phyloP scores from a whole-genome alignment of 2,113 vertebrate species.

The Plecturocebus donacophilus region DNA sequence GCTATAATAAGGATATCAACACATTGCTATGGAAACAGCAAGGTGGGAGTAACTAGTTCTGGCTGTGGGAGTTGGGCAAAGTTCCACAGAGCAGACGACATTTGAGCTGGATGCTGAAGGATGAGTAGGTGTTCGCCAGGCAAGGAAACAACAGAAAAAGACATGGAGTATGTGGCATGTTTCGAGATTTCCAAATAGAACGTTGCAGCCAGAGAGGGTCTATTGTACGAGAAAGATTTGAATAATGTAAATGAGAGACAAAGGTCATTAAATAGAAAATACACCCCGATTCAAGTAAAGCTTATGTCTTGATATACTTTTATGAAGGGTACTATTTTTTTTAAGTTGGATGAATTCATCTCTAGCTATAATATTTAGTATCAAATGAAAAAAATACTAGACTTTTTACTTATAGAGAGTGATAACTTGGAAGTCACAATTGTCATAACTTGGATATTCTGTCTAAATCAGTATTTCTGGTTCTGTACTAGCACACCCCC shows the following conservation, averaged over 20 bases:
- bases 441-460: neutral
- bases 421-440: neutral
- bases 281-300: neutral
- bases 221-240: neutral
- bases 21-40: slow-evolving; percentile 62
- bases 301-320: neutral
- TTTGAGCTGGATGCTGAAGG: slow-evolving; percentile 33
- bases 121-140: slow-evolving; percentile 41
- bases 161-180: neutral
- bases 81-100: neutral
- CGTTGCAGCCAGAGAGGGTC: neutral
- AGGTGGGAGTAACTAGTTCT: slow-evolving; percentile 47
- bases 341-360: neutral
- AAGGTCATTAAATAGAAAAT: neutral
- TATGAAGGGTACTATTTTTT: neutral
- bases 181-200: neutral
- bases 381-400: slow-evolving; percentile 30
- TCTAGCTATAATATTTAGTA: neutral
- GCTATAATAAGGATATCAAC: slow-evolving; percentile 36
- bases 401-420: neutral
- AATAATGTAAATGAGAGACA: slow-evolving; percentile 2
- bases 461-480: neutral
- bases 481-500: neutral
- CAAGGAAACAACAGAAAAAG: neutral
- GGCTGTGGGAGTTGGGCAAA: slow-evolving; percentile 50